Base-by-base conservation (phyloP, 2,888 invertebrate species). In the Bhutanitis thaidina region DNA sequence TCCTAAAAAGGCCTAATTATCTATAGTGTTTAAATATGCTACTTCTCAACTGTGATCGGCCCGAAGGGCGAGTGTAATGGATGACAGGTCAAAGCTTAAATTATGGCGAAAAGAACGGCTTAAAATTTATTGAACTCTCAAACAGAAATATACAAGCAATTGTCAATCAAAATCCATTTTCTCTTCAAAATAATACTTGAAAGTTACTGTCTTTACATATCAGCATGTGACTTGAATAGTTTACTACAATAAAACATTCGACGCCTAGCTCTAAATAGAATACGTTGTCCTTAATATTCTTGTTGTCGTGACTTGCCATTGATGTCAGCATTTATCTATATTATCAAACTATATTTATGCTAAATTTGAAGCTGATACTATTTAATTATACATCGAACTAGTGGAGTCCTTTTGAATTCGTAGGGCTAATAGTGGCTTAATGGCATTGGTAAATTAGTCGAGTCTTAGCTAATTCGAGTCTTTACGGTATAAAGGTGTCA, bases 1-100 rank as follows among this genome's bases (percentile, higher is more conserved):
- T 87, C 87, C 88, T 86, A 84, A 80, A 80, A 88, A 80, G 88
- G 88, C 88, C 88, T 89, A 89, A 89, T 85, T 88, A 87, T 83
- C 81, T 73, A 80, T 85, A 89, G 79, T 79, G 70, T 85, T 82
- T 82, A 72, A 81, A 82, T 77, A 73, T 71, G 80, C 77, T 81
- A 76, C 73, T 77, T 78, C 69, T 56, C 60, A 63, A 74, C 81
- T 87, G 84, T 85, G 83, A 84, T 85, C 73, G 77, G 71, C 73
- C 67, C 61, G 72, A 69, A 72, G 72, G 69, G 32, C 30, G 37
- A 37, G 65, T 61, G 67, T 64, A 61, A 60, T 65, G 71, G 61
- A 65, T 65, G 69, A 64, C 59, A 55, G 60, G 55, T 60, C 54
- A 56, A 57, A 51, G 52, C 56, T 27, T 41, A 45, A 37, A 58